Base-by-base conservation (phyloP, 2,888 invertebrate species). In the Cryptus armator region DNA sequence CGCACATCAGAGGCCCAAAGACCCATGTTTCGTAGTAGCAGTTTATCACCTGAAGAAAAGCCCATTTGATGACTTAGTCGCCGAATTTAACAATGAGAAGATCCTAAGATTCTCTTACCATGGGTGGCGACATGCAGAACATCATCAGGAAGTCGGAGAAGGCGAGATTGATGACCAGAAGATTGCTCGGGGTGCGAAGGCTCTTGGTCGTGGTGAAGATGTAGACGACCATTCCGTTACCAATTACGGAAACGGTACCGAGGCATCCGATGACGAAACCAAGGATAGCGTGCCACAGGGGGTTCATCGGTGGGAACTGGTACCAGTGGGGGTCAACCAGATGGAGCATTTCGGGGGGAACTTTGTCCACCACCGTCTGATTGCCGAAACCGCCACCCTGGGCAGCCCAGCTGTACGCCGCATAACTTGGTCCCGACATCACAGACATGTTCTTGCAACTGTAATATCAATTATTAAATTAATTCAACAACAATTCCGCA, bases 91-190 rank as follows among this genome's bases (percentile, higher is more conserved):
- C 2, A 46, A 46, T 71, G 3, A 24, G 43, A 10, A 24, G 19
- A 48, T 14, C 32, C 6, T 6, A 6, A 29, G 12, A 10, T 12
- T 10, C 19, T 14, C 62, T 19, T 87, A 93, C 96, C 96, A 98
- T 97, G 87, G 97, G 95, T 72, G 97, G 97, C 90, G 97, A 95
- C 97, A 97, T 97, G 89, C 95, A 94, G 90, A 96, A 94, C 98
- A 98, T 98, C 97, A 98, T 98, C 87, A 97, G 95, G 92, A 98
- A 97, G 93, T 98, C 98, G 79, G 98, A 98, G 94, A 99, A 96
- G 51, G 98, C 98, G 91, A 99, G 95, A 94, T 99, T 99, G 84
- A 98, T 96, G 83, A 99, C 97, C 89, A 98, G 95, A 90, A 99
- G 95, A 94, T 99, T 99, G 87, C 98, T 98, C 67, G 98, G 98